These are phyloP conservation scores for Candoia aspera DNA, from an alignment of 2,113 vertebrate species.

Conservation along the genomic window DNA sequence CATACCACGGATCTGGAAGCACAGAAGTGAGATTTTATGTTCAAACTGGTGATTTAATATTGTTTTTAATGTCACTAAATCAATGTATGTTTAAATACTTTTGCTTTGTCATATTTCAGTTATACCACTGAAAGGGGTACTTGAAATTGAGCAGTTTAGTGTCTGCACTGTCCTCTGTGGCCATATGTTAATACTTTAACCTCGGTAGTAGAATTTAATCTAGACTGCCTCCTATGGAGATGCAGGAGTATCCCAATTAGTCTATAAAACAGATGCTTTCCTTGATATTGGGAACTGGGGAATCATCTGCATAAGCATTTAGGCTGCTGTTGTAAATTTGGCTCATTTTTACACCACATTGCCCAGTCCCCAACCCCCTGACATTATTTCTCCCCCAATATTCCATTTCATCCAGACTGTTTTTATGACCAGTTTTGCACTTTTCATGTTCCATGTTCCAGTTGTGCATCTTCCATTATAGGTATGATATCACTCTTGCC, in stretches of 20 bases:
- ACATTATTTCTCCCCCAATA: not conserved
- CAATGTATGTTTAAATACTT: not conserved
- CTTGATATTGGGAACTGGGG: not conserved
- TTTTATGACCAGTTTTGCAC: not conserved
- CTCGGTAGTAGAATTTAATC: not conserved
- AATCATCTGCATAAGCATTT: not conserved
- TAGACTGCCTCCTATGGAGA: not conserved
- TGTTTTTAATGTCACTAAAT: not conserved
- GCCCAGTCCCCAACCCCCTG: not conserved
- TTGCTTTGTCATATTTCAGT: not conserved
- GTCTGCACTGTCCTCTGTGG: not conserved
- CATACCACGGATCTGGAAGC: slow-evolving; percentile 74
- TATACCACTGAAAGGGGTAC: rapidly evolving
- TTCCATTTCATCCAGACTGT: not conserved
- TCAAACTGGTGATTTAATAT: not conserved
- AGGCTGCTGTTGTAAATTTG: not conserved
- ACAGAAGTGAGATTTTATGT: slow-evolving; percentile 32
- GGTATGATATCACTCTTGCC: not conserved
- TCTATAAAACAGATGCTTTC: not conserved
- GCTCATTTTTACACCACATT: not conserved
- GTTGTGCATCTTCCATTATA: not conserved
- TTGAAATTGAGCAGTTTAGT: not conserved
- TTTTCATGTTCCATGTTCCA: not conserved
- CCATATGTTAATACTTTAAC: not conserved
- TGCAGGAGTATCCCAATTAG: not conserved